Conservation (phyloP, 1,140 invertebrate genomes). For the Ceratosolen fusciceps region DNA sequence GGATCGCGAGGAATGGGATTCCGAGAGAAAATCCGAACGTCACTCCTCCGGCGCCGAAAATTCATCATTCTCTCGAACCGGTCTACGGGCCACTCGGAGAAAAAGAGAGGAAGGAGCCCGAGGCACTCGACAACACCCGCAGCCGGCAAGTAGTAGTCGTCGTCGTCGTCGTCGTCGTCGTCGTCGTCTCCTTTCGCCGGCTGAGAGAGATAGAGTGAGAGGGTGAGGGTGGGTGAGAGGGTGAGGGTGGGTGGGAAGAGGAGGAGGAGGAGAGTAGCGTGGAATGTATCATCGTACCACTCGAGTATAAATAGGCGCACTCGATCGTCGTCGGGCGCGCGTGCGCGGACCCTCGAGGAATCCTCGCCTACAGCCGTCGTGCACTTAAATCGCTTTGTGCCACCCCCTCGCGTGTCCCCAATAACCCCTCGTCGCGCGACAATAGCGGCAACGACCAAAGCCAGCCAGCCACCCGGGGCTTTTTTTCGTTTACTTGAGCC, state of each 20-base stretch:
- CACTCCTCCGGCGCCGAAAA: neutral
- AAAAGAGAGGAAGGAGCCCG: slow-evolving; percentile 7
- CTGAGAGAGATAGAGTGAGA: neutral
- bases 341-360: slow-evolving; percentile 2
- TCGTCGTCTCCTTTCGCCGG: neutral
- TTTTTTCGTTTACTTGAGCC: slow-evolving; percentile 21
- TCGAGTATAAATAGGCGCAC: slow-evolving; percentile 30
- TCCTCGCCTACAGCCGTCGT: neutral
- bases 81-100: neutral
- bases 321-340: slow-evolving; percentile 2
- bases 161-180: slow-evolving; percentile 3
- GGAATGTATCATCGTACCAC: slow-evolving; percentile 23
- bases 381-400: slow-evolving; percentile 8
- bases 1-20: neutral
- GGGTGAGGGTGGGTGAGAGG: neutral
- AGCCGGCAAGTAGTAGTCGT: neutral
- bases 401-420: neutral
- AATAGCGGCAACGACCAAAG: no score
- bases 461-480: no score
- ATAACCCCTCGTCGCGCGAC: no score
- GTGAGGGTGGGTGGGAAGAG: neutral
- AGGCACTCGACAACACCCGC: no score
- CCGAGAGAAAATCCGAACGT: neutral
- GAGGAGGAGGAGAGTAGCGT: neutral
- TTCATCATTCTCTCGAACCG: slow-evolving; percentile 16